Base-by-base conservation (phyloP, 2,888 invertebrate species). In the Polia nebulosa region DNA sequence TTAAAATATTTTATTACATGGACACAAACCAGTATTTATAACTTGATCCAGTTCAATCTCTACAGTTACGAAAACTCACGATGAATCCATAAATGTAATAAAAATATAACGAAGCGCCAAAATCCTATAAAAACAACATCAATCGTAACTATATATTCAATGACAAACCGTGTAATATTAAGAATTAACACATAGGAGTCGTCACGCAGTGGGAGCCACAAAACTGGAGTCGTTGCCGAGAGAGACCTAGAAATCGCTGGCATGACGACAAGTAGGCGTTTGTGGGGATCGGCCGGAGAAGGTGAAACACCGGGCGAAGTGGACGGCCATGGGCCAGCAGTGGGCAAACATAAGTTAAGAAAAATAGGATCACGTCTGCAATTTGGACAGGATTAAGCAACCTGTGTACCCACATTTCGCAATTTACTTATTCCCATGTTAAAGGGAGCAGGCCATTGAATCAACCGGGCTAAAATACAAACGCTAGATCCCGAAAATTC, bases 1-100 rank as follows among this genome's bases (percentile, higher is more conserved):
- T 29, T 29, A 29, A 29, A 22, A 29, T 57, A 56, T 36, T 25
- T 41, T 32, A 25, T 25, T 27, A 59, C 20, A 44, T 39, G 7
- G 22, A 36, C 29, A 41, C 27, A 49, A 34, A 53, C 47, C 9
- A 9, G 29, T 61, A 58, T 58, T 70, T 1, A 44, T 57, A 55
- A 65, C 49, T 39, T 73, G 62, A 78, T 72, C 53, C 44, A 76
- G n/a, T 76, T 73, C 9, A 17, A 73, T 39, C 15, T 49, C n/a
- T n/a, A 27, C 29, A 52, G 45, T 62, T 59, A 67, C 62, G 62
- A 32, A 29, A 41, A 56, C 17, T 62, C 65, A 34, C 72, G 61
- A 61, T 55, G 20, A 61, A 56, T 57, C 45, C 15, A 52, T 56
- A 11, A 27, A 56, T 17, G 13, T 39, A 11, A 57, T 44, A n/a